Evolutionary conservation across 2,888 invertebrate species (phyloP).

Genomic region (Anodontia alba): DNA sequence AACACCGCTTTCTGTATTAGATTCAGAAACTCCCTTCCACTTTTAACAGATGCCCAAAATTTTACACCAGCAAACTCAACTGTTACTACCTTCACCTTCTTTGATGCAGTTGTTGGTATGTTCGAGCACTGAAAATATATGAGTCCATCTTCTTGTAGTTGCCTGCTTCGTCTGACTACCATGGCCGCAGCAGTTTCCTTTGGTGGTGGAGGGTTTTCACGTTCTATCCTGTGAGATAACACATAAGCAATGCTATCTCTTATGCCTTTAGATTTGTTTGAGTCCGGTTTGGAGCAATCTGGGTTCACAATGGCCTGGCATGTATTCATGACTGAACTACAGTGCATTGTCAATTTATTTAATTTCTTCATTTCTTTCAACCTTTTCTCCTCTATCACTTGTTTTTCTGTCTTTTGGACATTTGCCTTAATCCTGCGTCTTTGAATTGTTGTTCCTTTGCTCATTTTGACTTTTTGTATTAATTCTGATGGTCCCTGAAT

Average conservation of each 20-base stretch:
- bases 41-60: constrained; percentile 24
- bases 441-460: constrained; percentile 33
- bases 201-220: background rate
- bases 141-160: background rate
- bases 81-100: constrained; percentile 21
- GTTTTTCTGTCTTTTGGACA: constrained; percentile 11
- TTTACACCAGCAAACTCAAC: constrained; percentile 56
- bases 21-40: constrained; percentile 13
- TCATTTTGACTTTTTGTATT: constrained; percentile 20
- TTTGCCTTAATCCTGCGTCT: background rate
- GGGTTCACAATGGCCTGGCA: constrained; percentile 43
- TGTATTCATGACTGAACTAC: constrained; percentile 38
- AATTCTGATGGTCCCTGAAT: constrained; percentile 26
- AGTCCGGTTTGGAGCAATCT: constrained; percentile 39
- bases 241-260: constrained; percentile 24
- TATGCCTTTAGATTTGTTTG: constrained; percentile 28
- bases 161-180: background rate
- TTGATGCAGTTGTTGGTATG: background rate
- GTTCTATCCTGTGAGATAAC: background rate
- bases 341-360: constrained; percentile 16
- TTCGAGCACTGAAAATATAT: constrained; percentile 3
- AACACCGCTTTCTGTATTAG: background rate
- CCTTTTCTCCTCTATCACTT: constrained; percentile 21
- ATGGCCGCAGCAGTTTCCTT: background rate
- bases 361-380: constrained; percentile 17